Conservation (phyloP, 2,797 vertebrate species). For the Acanthurus leucopareius region DNA sequence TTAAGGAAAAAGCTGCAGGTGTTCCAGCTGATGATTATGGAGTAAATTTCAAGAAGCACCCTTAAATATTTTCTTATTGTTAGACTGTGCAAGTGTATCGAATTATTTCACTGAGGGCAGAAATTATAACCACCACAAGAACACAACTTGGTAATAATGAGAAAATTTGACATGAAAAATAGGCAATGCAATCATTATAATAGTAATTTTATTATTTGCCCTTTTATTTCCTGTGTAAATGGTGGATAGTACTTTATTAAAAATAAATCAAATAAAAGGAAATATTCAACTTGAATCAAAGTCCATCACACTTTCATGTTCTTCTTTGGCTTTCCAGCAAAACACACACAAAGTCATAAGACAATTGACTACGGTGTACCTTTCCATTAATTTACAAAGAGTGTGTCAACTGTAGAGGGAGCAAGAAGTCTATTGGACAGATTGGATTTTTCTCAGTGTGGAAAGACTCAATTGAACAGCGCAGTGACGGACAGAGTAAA, state of each 20-base stretch:
- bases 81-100: background rate
- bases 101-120: background rate
- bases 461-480: constrained; percentile 54
- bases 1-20: background rate
- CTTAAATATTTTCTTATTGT: background rate
- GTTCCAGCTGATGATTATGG: background rate
- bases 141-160: constrained; percentile 11
- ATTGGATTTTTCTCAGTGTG: background rate
- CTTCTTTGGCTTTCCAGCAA: too few species aligned
- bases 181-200: background rate
- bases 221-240: too few species aligned
- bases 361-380: background rate
- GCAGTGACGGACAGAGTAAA: constrained; percentile 53
- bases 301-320: background rate
- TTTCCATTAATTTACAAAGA: background rate
- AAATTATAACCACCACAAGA: constrained; percentile 9
- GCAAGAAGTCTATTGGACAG: constrained; percentile 23
- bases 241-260: background rate
- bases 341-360: too few species aligned
- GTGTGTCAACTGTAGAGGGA: constrained; percentile 10
- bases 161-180: background rate
- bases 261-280: background rate
- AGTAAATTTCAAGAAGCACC: background rate
- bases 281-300: background rate
- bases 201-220: background rate